Percentiles rank a stretch among this genome's conserved stretches.
Evolutionary conservation across 23 tunicate species (phyloP).

Genomic region (Halocynthia aurantium): DNA sequence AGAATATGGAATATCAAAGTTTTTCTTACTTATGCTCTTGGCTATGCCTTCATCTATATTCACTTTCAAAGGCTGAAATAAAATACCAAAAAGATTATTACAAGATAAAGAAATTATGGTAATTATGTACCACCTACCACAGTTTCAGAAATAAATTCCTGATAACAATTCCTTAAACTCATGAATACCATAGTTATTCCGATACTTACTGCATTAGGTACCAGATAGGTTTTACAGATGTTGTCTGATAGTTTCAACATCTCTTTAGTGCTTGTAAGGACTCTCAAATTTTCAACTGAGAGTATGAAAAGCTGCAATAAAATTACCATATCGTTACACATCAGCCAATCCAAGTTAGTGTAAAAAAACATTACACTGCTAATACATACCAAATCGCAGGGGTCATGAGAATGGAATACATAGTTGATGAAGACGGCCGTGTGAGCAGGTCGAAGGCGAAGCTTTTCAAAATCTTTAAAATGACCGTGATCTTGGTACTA

Average conservation of each 20-base stretch:
- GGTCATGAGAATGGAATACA: constrained; percentile 47
- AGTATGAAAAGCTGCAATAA: constrained; percentile 47
- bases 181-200: too few relatives aligned
- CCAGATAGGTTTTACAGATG: constrained; percentile 45
- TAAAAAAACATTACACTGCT: too few relatives aligned
- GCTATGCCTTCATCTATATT: constrained; percentile 60
- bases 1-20: background rate
- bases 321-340: background rate
- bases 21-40: constrained; percentile 46
- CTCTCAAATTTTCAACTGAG: constrained; percentile 49
- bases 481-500: constrained; percentile 75
- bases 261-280: constrained; percentile 51
- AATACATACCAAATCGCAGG: constrained; percentile 49
- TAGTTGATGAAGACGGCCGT: constrained; percentile 74
- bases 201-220: constrained; percentile 57
- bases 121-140: too few relatives aligned
- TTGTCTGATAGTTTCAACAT: constrained; percentile 41
- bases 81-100: background rate
- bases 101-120: background rate
- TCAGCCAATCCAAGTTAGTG: too few relatives aligned
- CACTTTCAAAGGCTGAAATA: constrained; percentile 37
- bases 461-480: constrained; percentile 43
- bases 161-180: too few relatives aligned
- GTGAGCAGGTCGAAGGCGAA: constrained; percentile 55
- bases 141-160: too few relatives aligned